These are phyloP conservation scores for Rhynchonycteris naso DNA, from an alignment of 2,797 vertebrate species.

Conservation along the genomic window DNA sequence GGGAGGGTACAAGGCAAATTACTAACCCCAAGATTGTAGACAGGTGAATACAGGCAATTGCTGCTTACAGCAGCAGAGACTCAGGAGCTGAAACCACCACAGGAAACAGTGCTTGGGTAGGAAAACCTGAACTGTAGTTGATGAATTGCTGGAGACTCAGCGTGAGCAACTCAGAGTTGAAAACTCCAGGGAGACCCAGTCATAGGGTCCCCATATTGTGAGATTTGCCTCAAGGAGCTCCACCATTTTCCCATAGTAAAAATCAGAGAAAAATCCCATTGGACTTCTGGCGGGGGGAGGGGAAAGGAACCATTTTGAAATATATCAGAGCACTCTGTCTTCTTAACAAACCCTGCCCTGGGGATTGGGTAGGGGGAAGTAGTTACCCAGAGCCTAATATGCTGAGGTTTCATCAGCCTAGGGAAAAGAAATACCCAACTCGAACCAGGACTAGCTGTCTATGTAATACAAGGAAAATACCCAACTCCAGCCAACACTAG, in stretches of 20 bases:
- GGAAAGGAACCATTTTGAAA: neutral
- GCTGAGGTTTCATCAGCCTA: neutral
- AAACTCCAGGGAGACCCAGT: neutral
- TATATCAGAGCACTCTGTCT: neutral
- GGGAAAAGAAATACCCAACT: neutral
- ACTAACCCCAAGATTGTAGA: neutral
- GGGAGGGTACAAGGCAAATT: neutral
- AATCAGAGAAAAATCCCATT: neutral
- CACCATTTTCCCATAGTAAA: neutral
- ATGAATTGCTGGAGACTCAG: neutral
- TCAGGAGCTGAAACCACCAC: neutral
- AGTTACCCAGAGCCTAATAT: neutral
- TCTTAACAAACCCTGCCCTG: neutral
- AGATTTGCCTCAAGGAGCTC: neutral
- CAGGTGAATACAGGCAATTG: neutral
- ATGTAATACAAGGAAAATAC: neutral
- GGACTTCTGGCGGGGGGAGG: neutral
- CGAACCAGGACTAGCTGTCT: neutral
- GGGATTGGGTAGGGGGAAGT: neutral
- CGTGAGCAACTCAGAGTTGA: neutral
- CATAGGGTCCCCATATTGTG: neutral
- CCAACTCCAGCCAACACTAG: neutral
- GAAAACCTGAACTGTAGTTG: neutral
- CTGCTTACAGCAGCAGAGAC: neutral
- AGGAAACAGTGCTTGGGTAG: neutral